A percentile compares a stretch with the other conserved stretches of the same genome.
These are phyloP conservation scores for Drosophila lacteicornis DNA, from an alignment of 1,140 invertebrate genomes.

Conservation along the genomic window DNA sequence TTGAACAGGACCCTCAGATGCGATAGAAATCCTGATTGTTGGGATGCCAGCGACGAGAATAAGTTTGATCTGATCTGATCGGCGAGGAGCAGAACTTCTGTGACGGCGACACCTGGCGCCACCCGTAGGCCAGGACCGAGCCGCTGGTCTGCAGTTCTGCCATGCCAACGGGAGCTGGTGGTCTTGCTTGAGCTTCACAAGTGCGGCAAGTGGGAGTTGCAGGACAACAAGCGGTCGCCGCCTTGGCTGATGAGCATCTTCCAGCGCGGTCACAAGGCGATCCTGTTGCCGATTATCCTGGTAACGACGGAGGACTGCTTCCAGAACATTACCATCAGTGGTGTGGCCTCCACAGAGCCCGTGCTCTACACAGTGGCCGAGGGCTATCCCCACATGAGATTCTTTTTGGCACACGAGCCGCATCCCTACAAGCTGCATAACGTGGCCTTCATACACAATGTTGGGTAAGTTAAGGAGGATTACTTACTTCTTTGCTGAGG, in stretches of 20 bases:
- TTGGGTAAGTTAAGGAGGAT: constrained; percentile 16
- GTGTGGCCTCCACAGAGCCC: background rate
- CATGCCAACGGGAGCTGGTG: constrained; percentile 1
- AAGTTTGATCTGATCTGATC: background rate
- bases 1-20: background rate
- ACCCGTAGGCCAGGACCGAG: background rate
- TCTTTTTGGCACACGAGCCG: background rate
- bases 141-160: constrained; percentile 2
- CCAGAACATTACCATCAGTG: background rate
- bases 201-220: constrained; percentile 2
- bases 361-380: constrained; percentile 16
- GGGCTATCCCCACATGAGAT: background rate
- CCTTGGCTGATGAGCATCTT: constrained; percentile 61
- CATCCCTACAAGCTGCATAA: constrained; percentile 34
- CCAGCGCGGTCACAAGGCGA: background rate
- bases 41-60: constrained; percentile 44
- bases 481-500: background rate
- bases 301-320: constrained; percentile 15
- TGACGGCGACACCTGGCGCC: no score
- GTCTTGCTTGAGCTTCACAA: background rate
- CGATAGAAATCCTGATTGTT: constrained; percentile 18
- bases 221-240: background rate
- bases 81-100: no score
- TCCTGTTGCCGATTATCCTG: constrained; percentile 36
- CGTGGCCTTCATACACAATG: constrained; percentile 7